A percentile compares a stretch with the other conserved stretches of the same genome.
Conservation (phyloP, 2,113 vertebrate genomes). For the Peromyscus leucopus region DNA sequence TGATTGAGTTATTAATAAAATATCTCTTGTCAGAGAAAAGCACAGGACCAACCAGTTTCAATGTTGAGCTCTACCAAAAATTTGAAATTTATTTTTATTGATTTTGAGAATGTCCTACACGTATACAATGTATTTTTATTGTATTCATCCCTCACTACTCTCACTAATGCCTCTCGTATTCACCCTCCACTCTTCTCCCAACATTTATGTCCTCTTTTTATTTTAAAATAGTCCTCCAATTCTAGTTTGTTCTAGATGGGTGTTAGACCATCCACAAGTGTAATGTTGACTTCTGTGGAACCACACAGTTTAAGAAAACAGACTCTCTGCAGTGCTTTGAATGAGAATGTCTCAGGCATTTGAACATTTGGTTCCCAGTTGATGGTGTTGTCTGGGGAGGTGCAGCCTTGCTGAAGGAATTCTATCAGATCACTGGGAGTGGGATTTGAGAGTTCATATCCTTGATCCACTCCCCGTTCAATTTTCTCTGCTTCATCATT, state of each 20-base stretch:
- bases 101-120: not conserved
- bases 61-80: not conserved
- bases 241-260: not conserved
- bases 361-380: not conserved
- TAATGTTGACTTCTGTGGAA: too few species aligned
- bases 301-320: not conserved
- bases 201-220: not conserved
- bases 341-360: not conserved
- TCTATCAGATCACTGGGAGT: not conserved
- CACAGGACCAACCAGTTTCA: not conserved
- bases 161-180: not conserved
- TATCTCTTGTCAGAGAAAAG: not conserved
- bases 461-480: not conserved
- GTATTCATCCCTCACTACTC: not conserved
- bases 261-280: too few species aligned
- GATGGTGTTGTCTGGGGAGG: not conserved
- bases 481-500: not conserved
- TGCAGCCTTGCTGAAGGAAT: not conserved
- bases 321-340: not conserved
- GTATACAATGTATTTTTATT: not conserved
- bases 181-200: not conserved
- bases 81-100: not conserved
- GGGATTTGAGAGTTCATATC: not conserved
- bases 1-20: not conserved
- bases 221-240: not conserved